Conservation (phyloP, 1,140 invertebrate genomes). For the Bombus turneri region DNA sequence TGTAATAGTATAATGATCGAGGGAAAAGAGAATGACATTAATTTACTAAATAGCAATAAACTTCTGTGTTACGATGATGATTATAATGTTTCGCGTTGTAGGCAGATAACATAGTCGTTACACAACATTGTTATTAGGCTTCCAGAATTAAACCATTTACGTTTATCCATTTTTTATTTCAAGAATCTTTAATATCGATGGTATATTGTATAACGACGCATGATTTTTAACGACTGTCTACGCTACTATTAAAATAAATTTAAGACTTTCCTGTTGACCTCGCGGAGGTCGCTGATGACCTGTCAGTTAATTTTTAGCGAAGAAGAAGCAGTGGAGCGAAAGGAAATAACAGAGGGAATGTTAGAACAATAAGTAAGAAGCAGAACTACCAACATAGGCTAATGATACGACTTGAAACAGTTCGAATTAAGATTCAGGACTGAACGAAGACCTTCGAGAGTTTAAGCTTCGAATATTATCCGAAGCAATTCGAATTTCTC, state of each 20-base stretch:
- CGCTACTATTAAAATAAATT: not conserved
- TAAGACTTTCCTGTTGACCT: not conserved
- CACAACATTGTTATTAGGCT: not conserved
- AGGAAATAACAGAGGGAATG: not conserved
- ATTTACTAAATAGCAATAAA: not conserved
- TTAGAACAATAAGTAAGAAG: too few relatives aligned
- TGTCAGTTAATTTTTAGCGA: not conserved
- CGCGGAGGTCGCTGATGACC: not conserved
- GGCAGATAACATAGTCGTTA: not conserved
- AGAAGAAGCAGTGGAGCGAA: not conserved
- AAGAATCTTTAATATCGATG: not conserved
- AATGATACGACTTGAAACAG: too few relatives aligned
- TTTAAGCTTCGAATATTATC: too few relatives aligned
- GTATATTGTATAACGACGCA: not conserved
- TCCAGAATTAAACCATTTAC: not conserved
- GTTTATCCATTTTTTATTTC: not conserved
- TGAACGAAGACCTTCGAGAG: too few relatives aligned
- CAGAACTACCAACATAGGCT: too few relatives aligned
- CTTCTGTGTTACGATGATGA: not conserved
- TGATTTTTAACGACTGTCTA: not conserved
- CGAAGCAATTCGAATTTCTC: too few relatives aligned
- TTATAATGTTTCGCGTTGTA: not conserved
- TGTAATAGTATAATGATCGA: not conserved
- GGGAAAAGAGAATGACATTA: not conserved
- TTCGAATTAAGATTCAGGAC: too few relatives aligned